Percentiles rank a stretch among this genome's conserved stretches.
Evolutionary conservation across 2,797 vertebrate genomes (phyloP).

Genomic region (Onychomys leucogaster): DNA sequence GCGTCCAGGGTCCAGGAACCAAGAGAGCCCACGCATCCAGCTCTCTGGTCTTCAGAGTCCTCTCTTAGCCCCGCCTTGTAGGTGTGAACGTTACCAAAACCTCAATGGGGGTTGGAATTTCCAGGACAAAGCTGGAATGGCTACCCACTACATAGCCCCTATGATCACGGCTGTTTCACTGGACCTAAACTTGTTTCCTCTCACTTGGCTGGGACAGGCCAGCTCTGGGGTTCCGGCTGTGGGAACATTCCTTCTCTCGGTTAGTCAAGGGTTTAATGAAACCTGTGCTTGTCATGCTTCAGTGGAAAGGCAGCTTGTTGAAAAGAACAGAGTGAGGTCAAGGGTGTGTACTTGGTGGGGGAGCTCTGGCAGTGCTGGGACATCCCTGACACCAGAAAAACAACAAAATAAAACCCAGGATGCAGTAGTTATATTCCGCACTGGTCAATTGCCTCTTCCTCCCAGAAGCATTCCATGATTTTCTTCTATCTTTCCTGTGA

Average conservation of each 20-base stretch:
- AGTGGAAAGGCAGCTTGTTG: neutral
- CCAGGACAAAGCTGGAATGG: no score
- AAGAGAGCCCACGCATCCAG: no score
- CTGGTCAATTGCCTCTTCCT: neutral
- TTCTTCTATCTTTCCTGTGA: neutral
- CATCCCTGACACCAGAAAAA: neutral
- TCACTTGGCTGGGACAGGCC: neutral
- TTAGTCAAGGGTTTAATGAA: neutral
- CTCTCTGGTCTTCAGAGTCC: no score
- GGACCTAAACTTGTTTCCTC: neutral
- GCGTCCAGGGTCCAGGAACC: no score
- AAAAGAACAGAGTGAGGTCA: neutral
- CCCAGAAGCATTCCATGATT: neutral
- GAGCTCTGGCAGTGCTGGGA: neutral
- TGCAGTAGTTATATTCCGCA: neutral
- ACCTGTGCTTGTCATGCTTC: neutral
- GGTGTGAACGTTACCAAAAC: no score
- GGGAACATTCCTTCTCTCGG: neutral
- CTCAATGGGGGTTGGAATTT: no score
- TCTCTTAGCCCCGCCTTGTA: no score
- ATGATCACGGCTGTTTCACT: neutral
- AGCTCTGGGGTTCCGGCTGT: neutral
- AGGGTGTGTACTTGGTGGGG: neutral
- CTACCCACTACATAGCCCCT: no score
- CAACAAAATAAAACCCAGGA: neutral